A percentile compares a stretch with the other conserved stretches of the same genome.
These are phyloP conservation scores for Aeoliscus strigatus DNA, from an alignment of 2,797 vertebrate species.

Conservation along the genomic window DNA sequence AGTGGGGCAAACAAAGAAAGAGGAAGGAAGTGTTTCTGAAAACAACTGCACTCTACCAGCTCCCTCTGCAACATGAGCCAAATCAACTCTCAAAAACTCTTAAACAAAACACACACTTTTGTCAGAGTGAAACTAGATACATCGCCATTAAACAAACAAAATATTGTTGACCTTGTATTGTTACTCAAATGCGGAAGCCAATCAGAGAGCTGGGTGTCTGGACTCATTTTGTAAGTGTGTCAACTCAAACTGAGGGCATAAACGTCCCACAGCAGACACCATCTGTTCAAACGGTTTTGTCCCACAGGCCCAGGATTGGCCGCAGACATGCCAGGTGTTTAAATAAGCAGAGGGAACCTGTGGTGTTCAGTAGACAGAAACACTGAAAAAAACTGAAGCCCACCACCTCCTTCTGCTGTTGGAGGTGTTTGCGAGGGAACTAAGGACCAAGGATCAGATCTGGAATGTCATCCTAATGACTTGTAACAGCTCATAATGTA, in stretches of 20 bases:
- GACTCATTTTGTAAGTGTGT: slow-evolving; percentile 32
- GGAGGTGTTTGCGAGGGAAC: no score
- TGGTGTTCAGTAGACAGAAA: background rate
- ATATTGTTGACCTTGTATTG: background rate
- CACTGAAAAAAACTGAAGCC: slow-evolving; percentile 6
- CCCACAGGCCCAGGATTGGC: slow-evolving; percentile 19
- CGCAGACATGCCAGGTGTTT: slow-evolving; percentile 43
- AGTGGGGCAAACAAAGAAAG: slow-evolving; percentile 40
- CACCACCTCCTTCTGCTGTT: background rate
- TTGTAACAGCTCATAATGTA: slow-evolving; percentile 5
- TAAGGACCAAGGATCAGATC: no score
- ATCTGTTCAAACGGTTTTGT: slow-evolving; percentile 54
- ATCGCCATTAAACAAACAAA: no score
- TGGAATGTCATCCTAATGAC: background rate
- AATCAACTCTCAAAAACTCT: slow-evolving; percentile 82
- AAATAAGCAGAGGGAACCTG: slow-evolving; percentile 15
- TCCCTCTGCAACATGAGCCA: slow-evolving; percentile 79
- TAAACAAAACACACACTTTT: slow-evolving; percentile 71
- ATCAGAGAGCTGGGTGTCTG: slow-evolving; percentile 16
- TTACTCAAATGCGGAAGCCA: slow-evolving; percentile 29
- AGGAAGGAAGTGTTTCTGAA: slow-evolving; percentile 45
- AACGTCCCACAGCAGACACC: slow-evolving; percentile 32
- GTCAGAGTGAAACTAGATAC: slow-evolving; percentile 47
- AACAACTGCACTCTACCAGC: slow-evolving; percentile 78
- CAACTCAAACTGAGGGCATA: slow-evolving; percentile 15